Conservation (phyloP, 2,888 invertebrate species). For the Myopa tessellatipennis region DNA sequence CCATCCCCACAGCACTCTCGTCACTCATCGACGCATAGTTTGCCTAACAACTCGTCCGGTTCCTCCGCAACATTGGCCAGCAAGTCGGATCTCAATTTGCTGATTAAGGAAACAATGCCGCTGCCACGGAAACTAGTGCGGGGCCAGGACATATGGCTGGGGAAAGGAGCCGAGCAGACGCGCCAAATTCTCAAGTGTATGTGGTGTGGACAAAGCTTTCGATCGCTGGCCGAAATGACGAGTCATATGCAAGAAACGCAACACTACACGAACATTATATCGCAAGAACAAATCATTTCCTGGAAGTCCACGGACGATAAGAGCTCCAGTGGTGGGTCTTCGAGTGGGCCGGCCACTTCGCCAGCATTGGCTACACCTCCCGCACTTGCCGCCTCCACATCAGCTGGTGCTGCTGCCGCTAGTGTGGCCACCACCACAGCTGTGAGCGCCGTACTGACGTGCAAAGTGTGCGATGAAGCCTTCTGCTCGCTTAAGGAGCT, state of each 20-base stretch:
- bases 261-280: slow-evolving; percentile 98
- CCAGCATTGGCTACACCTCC: slow-evolving; percentile 43
- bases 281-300: slow-evolving; percentile 95
- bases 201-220: slow-evolving; percentile 99
- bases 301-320: slow-evolving; percentile 92
- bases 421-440: slow-evolving; percentile 67
- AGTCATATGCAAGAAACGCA: slow-evolving; percentile 99
- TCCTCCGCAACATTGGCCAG: slow-evolving; percentile 72
- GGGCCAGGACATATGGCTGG: slow-evolving; percentile 98
- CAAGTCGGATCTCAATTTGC: slow-evolving; percentile 83
- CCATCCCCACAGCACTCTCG: slow-evolving; percentile 46
- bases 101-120: slow-evolving; percentile 95
- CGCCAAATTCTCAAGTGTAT: slow-evolving; percentile 97
- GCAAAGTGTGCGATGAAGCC: slow-evolving; percentile 97
- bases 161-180: slow-evolving; percentile 97
- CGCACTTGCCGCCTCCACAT: slow-evolving; percentile 27
- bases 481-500: slow-evolving; percentile 95
- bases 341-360: slow-evolving; percentile 59
- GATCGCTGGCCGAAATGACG: slow-evolving; percentile 96
- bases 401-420: slow-evolving; percentile 50
- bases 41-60: slow-evolving; percentile 65
- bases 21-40: slow-evolving; percentile 59
- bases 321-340: slow-evolving; percentile 71
- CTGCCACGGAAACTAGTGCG: slow-evolving; percentile 93
- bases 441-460: slow-evolving; percentile 94